Evolutionary conservation across 2,797 vertebrate genomes (phyloP).

Genomic region (Hylomyscus alleni): DNA sequence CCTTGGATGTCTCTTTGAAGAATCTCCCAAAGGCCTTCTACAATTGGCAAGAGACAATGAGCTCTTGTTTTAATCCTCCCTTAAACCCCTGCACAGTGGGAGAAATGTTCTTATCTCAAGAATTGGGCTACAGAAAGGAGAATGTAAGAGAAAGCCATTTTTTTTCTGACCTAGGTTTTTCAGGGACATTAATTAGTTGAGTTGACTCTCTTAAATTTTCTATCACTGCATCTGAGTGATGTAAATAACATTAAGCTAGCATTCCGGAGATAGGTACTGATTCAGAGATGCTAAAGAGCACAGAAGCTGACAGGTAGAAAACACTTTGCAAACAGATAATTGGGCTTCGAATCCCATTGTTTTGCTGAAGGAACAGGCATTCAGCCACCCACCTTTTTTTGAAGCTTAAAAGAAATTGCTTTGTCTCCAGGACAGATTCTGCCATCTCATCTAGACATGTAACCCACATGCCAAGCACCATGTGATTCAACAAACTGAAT

Average conservation of each 20-base stretch:
- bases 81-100: background rate
- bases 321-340: background rate
- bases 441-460: background rate
- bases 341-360: background rate
- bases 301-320: constrained; percentile 25
- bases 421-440: background rate
- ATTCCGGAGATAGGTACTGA: background rate
- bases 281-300: background rate
- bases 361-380: background rate
- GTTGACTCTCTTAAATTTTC: constrained; percentile 40
- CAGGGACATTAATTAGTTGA: background rate
- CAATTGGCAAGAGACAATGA: background rate
- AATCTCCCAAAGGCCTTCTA: constrained; percentile 18
- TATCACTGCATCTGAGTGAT: background rate
- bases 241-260: constrained; percentile 29
- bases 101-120: background rate
- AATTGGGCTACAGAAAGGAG: background rate
- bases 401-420: background rate
- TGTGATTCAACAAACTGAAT: background rate
- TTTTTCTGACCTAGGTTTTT: constrained; percentile 2
- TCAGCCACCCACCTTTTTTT: background rate
- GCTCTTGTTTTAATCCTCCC: background rate
- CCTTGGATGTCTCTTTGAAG: background rate
- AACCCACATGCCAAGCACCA: background rate
- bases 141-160: background rate